Evolutionary conservation across 2,113 vertebrate species (phyloP).

Genomic region (Emberiza fucata): DNA sequence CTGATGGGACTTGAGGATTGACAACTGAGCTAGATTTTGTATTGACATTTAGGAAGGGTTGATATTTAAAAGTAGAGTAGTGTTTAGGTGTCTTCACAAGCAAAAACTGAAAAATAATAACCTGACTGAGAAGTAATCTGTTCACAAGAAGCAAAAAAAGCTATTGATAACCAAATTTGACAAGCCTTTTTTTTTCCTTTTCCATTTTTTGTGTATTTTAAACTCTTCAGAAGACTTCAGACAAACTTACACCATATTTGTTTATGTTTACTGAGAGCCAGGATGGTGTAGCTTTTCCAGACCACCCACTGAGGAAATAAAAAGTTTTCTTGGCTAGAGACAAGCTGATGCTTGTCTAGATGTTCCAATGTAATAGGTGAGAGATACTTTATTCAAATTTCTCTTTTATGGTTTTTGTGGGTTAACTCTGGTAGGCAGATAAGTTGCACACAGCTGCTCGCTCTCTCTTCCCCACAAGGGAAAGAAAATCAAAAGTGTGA

Average conservation of each 20-base stretch:
- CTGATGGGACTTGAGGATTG: background rate
- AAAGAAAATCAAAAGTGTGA: background rate
- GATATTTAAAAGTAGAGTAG: background rate
- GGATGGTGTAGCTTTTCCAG: background rate
- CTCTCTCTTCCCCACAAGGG: background rate
- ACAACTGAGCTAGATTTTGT: background rate
- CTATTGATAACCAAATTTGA: background rate
- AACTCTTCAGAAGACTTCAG: background rate
- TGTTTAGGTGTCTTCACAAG: background rate
- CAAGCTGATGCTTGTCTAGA: background rate
- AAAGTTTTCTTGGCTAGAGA: background rate
- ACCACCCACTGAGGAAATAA: background rate
- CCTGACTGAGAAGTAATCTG: background rate
- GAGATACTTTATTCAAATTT: background rate
- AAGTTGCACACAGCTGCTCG: fast-evolving
- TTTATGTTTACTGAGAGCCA: background rate
- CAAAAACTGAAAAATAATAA: background rate
- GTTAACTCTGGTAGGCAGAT: background rate
- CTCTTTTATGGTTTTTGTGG: background rate
- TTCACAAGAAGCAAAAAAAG: background rate
- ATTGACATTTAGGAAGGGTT: background rate
- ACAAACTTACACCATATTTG: background rate
- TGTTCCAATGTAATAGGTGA: background rate
- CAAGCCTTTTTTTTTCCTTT: background rate
- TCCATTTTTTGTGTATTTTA: background rate